Evolutionary conservation across 1,140 invertebrate genomes (phyloP).

Genomic region (Listronotus bonariensis): DNA sequence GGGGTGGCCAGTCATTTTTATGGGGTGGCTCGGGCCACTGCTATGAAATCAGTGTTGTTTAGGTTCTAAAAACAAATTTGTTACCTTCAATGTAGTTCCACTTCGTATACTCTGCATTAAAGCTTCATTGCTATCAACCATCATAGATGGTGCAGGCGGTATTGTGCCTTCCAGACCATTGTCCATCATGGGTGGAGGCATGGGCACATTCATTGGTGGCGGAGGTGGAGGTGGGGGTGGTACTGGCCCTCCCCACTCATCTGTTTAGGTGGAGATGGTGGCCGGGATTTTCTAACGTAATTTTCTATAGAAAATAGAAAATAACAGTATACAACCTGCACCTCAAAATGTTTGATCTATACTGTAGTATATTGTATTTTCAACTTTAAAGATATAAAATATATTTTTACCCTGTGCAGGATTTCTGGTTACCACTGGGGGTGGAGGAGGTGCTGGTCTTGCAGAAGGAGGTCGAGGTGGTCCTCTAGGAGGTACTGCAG

Average conservation of each 20-base stretch:
- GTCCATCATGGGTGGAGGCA: slow-evolving; percentile 36
- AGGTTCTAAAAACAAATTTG: neutral
- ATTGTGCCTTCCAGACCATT: slow-evolving; percentile 7
- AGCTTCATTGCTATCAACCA: slow-evolving; percentile 63
- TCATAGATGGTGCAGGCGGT: slow-evolving; percentile 42
- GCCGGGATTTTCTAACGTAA: slow-evolving; percentile 19
- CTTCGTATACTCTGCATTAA: slow-evolving; percentile 80
- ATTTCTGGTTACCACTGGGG: slow-evolving; percentile 22
- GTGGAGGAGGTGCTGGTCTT: slow-evolving; percentile 34
- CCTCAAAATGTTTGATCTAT: too few species aligned
- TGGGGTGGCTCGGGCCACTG: too few species aligned
- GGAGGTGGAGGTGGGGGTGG: slow-evolving; percentile 59
- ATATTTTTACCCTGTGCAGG: slow-evolving; percentile 23
- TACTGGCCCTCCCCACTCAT: neutral
- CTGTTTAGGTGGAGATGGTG: slow-evolving; percentile 31
- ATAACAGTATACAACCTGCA: too few species aligned
- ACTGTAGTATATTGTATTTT: too few species aligned
- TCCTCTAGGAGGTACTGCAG: slow-evolving; percentile 55
- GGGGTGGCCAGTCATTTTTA: too few species aligned
- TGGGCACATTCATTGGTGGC: slow-evolving; percentile 35
- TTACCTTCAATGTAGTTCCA: slow-evolving; percentile 68
- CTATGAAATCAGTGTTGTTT: too few species aligned
- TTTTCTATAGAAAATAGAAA: neutral
- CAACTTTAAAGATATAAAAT: neutral
- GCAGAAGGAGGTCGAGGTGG: slow-evolving; percentile 26